phyloP scores from a whole-genome alignment of 2,888 invertebrate species.

The Eumacrocentrus americanus region DNA sequence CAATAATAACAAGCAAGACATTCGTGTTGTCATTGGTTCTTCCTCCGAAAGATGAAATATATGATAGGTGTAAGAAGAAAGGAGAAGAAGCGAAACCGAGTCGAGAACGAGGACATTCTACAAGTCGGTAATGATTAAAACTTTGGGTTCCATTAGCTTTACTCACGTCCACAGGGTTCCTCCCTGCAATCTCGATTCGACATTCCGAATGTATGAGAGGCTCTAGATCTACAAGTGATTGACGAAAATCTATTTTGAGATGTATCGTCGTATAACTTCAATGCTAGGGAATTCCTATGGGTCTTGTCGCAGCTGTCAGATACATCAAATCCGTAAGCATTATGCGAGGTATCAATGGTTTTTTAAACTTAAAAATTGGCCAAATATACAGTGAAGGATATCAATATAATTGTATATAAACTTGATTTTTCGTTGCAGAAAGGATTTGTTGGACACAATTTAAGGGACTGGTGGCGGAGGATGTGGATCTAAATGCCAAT shows the following conservation, averaged over 20 bases:
- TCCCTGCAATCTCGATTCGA: constrained; percentile 48
- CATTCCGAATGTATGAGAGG: constrained; percentile 48
- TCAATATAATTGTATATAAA: neutral
- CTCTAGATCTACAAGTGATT: constrained; percentile 29
- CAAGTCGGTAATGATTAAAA: constrained; percentile 59
- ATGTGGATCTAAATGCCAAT: too few species aligned
- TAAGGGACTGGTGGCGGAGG: neutral
- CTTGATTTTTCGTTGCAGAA: too few species aligned
- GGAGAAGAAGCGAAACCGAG: constrained; percentile 13
- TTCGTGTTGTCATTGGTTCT: constrained; percentile 19
- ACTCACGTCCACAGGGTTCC: constrained; percentile 45
- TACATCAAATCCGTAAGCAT: neutral
- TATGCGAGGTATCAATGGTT: neutral
- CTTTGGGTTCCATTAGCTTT: constrained; percentile 46
- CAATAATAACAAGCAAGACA: constrained; percentile 49
- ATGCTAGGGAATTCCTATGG: neutral
- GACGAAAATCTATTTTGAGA: too few species aligned
- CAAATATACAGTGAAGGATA: neutral
- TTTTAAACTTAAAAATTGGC: too few species aligned
- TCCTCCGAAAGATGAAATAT: constrained; percentile 24
- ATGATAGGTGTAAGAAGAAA: constrained; percentile 21
- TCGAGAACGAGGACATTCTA: too few species aligned
- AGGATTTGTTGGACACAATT: neutral
- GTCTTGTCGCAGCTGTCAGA: neutral
- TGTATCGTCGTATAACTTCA: too few species aligned